Evolutionary conservation across 2,113 vertebrate species (phyloP).

Genomic region (Mionectes macconnelli): DNA sequence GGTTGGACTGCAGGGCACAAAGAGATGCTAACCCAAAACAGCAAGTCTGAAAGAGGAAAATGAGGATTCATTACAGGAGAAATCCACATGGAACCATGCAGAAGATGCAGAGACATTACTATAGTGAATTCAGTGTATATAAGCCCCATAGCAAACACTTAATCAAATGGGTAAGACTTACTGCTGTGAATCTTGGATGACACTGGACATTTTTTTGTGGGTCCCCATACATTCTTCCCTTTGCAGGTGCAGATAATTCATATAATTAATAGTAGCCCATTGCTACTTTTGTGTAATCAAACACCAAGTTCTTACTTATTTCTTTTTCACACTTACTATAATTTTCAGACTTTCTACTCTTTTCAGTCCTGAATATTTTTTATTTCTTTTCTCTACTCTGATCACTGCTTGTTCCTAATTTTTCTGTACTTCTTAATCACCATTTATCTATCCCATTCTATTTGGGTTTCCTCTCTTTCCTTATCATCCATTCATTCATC

Average conservation of each 20-base stretch:
- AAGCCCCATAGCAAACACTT: background rate
- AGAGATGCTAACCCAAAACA: background rate
- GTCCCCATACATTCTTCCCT: background rate
- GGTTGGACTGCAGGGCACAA: background rate
- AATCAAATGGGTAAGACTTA: background rate
- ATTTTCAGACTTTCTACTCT: background rate
- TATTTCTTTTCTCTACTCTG: background rate
- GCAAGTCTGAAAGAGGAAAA: background rate
- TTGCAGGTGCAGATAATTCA: background rate
- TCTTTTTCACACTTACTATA: background rate
- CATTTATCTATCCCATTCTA: background rate
- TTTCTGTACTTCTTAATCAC: background rate
- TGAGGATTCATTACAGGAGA: background rate
- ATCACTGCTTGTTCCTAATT: background rate
- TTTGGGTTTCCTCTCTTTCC: background rate
- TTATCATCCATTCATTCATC: background rate
- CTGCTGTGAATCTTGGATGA: background rate
- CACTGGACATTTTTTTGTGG: rapidly evolving
- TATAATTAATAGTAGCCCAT: background rate
- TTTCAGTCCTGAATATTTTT: background rate
- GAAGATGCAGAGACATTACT: background rate
- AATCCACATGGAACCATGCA: background rate
- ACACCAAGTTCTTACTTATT: background rate
- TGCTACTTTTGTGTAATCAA: background rate
- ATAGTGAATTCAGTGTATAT: background rate